A percentile compares a stretch with the other conserved stretches of the same genome.
Evolutionary conservation across 2,113 vertebrate genomes (phyloP).

Genomic region (Oceanites oceanicus): DNA sequence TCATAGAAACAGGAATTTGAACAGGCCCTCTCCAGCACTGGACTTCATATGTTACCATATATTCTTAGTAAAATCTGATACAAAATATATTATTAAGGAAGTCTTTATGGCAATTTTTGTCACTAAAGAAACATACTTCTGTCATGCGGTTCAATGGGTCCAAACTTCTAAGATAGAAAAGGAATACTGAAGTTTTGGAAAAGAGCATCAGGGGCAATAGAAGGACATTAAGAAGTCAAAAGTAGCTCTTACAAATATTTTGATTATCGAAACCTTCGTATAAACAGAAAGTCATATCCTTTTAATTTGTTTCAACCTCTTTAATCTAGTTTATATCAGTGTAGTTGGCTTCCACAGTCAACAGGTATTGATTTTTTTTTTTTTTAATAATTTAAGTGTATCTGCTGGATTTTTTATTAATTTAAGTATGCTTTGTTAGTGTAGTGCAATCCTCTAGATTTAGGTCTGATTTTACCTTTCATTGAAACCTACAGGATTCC

Average conservation of each 20-base stretch:
- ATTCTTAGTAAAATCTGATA: background rate
- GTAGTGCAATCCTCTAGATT: background rate
- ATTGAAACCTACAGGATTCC: background rate
- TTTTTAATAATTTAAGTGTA: background rate
- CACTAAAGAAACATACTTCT: background rate
- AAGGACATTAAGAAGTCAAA: background rate
- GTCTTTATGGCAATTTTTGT: background rate
- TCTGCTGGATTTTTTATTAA: background rate
- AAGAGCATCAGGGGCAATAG: background rate
- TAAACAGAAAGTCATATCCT: background rate
- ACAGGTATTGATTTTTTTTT: background rate
- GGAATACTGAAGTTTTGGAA: background rate
- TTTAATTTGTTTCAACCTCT: background rate
- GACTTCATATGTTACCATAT: background rate
- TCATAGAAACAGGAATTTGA: background rate
- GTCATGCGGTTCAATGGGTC: background rate
- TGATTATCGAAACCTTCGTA: background rate
- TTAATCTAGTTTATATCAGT: background rate
- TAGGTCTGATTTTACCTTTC: background rate
- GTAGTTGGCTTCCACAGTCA: background rate
- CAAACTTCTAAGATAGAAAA: background rate
- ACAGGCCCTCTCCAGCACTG: background rate
- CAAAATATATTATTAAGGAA: background rate
- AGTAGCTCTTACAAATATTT: background rate
- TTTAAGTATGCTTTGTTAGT: background rate